Evolutionary conservation across 2,113 vertebrate genomes (phyloP).

Genomic region (Saimiri boliviensis): DNA sequence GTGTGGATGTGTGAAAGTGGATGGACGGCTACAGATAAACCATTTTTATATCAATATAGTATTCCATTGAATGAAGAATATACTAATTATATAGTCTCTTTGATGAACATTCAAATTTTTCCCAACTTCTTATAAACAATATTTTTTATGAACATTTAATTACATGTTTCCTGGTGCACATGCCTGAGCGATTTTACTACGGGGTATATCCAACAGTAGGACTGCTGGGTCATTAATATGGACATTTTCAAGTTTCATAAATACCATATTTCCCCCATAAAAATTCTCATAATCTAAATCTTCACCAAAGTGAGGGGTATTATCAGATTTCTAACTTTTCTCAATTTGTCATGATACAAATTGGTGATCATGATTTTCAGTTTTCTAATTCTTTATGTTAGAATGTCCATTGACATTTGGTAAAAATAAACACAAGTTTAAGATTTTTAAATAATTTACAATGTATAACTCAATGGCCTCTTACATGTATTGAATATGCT

Average conservation of each 20-base stretch:
- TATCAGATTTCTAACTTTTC: not conserved
- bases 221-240: not conserved
- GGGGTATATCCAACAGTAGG: not conserved
- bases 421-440: not conserved
- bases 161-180: not conserved
- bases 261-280: not conserved
- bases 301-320: not conserved
- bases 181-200: not conserved
- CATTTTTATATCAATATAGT: not conserved
- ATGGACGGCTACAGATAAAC: too few relatives aligned
- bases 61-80: not conserved
- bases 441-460: not conserved
- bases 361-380: not conserved
- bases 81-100: not conserved
- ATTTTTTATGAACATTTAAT: not conserved
- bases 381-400: not conserved
- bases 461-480: not conserved
- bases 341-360: not conserved
- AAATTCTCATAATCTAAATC: not conserved
- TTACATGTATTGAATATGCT: not conserved
- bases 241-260: not conserved
- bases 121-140: not conserved
- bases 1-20: not conserved
- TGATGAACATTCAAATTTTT: not conserved
- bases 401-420: not conserved